These are phyloP conservation scores for Habrosyne pyritoides DNA, from an alignment of 2,888 invertebrate species.

Conservation along the genomic window DNA sequence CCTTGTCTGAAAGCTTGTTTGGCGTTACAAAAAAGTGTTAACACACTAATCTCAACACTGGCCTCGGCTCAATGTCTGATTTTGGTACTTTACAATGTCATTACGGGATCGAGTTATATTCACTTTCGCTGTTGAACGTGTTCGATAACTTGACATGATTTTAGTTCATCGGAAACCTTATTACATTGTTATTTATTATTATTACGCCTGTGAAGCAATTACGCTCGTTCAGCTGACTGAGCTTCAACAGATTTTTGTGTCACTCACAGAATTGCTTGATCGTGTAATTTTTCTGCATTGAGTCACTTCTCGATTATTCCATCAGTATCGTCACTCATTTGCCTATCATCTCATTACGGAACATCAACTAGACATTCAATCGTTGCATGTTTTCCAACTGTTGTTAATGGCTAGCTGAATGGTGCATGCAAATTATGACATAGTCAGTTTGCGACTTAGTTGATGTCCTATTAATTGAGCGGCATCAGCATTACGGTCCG, in stretches of 20 bases:
- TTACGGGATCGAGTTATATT: neutral
- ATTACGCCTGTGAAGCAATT: neutral
- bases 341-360: neutral
- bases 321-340: neutral
- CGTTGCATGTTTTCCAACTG: neutral
- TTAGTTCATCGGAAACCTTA: neutral
- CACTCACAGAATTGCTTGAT: neutral
- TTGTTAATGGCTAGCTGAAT: neutral
- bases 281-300: neutral
- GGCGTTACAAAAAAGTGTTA: slow-evolving; percentile 29
- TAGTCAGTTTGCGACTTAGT: neutral
- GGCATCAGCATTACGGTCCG: neutral
- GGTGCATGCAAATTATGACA: neutral
- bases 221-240: neutral
- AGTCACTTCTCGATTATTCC: neutral
- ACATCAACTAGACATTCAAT: neutral
- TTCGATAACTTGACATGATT: neutral
- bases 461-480: slow-evolving; percentile 5
- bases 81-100: neutral
- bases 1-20: slow-evolving; percentile 45
- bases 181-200: neutral
- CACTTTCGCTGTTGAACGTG: neutral
- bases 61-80: neutral
- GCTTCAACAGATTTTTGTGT: neutral
- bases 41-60: slow-evolving; percentile 24